Evolutionary conservation across 2,888 invertebrate species (phyloP).

Genomic region (Acanthacorydalis orientalis): DNA sequence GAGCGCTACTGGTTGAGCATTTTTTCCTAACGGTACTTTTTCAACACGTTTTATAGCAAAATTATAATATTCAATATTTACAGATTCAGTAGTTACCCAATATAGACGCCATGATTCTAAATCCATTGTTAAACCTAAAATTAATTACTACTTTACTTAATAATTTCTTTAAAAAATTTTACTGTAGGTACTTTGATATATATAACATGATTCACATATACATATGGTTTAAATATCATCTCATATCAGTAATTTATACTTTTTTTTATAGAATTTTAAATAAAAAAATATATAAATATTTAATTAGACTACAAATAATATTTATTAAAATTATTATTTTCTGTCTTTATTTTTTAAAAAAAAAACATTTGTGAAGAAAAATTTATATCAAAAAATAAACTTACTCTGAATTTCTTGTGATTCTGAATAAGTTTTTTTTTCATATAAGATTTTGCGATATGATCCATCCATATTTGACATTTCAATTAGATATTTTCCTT

Average conservation of each 20-base stretch:
- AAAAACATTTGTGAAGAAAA: too few species aligned
- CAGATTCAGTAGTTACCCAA: conserved; percentile 44
- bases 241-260: too few species aligned
- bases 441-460: conserved; percentile 20
- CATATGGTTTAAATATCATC: too few species aligned
- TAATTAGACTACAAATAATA: too few species aligned
- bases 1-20: conserved; percentile 39
- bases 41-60: conserved; percentile 15
- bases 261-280: too few species aligned
- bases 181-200: too few species aligned
- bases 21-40: conserved; percentile 8
- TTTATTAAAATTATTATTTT: too few species aligned
- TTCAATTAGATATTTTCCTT: conserved; percentile 32
- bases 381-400: background rate
- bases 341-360: too few species aligned
- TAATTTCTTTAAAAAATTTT: too few species aligned
- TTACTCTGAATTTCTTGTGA: conserved; percentile 12
- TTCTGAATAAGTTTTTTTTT: conserved; percentile 17
- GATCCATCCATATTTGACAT: conserved; percentile 50
- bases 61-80: conserved; percentile 37
- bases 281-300: too few species aligned
- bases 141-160: background rate
- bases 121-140: conserved; percentile 44
- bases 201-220: too few species aligned
- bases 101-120: conserved; percentile 42